Percentiles rank a stretch among this genome's conserved stretches.
These are phyloP conservation scores for Tetragonisca angustula DNA, from an alignment of 2,888 invertebrate genomes.

Conservation along the genomic window DNA sequence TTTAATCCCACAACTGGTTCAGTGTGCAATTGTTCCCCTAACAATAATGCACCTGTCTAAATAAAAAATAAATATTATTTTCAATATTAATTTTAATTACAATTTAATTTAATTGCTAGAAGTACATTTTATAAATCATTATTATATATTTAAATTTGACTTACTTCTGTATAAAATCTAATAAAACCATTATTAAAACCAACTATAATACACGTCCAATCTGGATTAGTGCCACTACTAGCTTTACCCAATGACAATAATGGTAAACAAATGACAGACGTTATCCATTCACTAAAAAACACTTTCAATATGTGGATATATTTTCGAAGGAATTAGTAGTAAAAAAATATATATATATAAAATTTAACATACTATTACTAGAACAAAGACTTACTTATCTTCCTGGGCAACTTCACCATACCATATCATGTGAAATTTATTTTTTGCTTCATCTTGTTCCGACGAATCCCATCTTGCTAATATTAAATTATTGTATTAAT, in stretches of 20 bases:
- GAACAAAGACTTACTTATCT: slow-evolving; percentile 79
- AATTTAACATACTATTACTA: slow-evolving; percentile 6
- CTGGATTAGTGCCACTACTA: slow-evolving; percentile 88
- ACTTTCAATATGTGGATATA: slow-evolving; percentile 54
- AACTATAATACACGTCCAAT: slow-evolving; percentile 96
- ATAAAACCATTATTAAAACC: slow-evolving; percentile 94
- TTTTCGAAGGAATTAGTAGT: slow-evolving; percentile 34
- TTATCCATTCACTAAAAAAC: slow-evolving; percentile 84
- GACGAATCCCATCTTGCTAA: slow-evolving; percentile 87
- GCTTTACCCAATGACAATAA: slow-evolving; percentile 85
- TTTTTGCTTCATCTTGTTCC: slow-evolving; percentile 83
- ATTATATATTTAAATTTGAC: slow-evolving; percentile 23
- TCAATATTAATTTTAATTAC: neutral
- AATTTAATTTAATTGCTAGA: neutral
- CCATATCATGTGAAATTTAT: slow-evolving; percentile 86
- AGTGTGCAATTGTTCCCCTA: slow-evolving; percentile 93
- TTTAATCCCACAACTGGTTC: slow-evolving; percentile 92
- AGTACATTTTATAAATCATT: neutral
- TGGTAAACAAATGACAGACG: slow-evolving; percentile 85
- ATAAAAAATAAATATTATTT: slow-evolving; percentile 56
- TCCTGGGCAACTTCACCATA: slow-evolving; percentile 85
- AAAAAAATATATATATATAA: neutral
- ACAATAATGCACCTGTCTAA: slow-evolving; percentile 90
- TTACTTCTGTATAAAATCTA: slow-evolving; percentile 93
- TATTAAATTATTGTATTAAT: slow-evolving; percentile 57